These are phyloP conservation scores for Drosophila acutilabella DNA, from an alignment of 2,888 invertebrate genomes.

Conservation along the genomic window DNA sequence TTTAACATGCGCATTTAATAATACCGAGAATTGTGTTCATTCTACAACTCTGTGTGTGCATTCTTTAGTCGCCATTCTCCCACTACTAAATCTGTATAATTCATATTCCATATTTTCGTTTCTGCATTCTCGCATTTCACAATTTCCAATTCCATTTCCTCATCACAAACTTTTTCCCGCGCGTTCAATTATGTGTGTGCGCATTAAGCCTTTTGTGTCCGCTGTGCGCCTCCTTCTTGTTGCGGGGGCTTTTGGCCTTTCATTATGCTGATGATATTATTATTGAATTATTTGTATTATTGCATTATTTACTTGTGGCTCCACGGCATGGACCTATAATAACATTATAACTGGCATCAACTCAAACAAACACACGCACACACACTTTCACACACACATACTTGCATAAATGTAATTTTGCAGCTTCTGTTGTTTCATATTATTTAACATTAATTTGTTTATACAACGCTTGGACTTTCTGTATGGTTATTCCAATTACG, in stretches of 20 bases:
- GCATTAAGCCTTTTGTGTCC: constrained; percentile 61
- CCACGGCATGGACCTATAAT: constrained; percentile 30
- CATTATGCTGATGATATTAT: constrained; percentile 63
- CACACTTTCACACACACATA: constrained; percentile 7
- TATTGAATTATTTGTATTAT: constrained; percentile 77
- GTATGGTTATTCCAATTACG: constrained; percentile 50
- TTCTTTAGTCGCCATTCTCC: neutral
- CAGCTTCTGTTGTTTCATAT: constrained; percentile 50
- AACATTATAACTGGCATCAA: constrained; percentile 34
- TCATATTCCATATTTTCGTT: constrained; percentile 1
- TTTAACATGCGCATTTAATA: constrained; percentile 58
- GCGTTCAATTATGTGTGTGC: constrained; percentile 67
- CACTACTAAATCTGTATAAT: neutral
- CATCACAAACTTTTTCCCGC: constrained; percentile 15
- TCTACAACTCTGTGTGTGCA: constrained; percentile 7
- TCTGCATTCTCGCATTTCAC: neutral
- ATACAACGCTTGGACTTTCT: constrained; percentile 46
- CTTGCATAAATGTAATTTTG: constrained; percentile 47
- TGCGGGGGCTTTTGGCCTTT: constrained; percentile 40
- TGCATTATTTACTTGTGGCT: constrained; percentile 66
- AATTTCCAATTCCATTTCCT: neutral
- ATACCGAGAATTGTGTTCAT: constrained; percentile 23
- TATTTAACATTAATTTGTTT: constrained; percentile 76
- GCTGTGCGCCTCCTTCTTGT: constrained; percentile 4
- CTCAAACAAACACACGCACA: constrained; percentile 2